Conservation (phyloP, 1,140 invertebrate species). For the Thaumetopoea pityocampa region DNA sequence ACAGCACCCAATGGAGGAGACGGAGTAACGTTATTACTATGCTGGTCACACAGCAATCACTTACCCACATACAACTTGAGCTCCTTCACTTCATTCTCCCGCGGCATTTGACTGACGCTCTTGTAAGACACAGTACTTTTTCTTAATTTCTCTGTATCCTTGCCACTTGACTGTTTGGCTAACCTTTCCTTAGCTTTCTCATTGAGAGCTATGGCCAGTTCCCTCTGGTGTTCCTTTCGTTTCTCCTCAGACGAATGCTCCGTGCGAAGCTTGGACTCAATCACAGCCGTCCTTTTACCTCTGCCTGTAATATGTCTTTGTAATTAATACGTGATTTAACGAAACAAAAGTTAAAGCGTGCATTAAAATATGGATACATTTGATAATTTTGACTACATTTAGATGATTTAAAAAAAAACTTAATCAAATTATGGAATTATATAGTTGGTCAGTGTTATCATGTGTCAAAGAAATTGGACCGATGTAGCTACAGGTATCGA, state of each 20-base stretch:
- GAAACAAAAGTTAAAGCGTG: no score
- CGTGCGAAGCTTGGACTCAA: conserved; percentile 96
- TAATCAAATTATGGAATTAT: no score
- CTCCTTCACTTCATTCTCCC: conserved; percentile 94
- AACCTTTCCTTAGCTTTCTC: conserved; percentile 94
- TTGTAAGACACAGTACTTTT: conserved; percentile 98
- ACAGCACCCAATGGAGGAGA: no score
- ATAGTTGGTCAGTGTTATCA: no score
- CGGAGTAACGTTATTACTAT: no score
- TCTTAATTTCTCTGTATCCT: conserved; percentile 92
- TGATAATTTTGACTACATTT: no score
- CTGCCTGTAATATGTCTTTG: conserved; percentile 74
- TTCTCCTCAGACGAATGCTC: conserved; percentile 98
- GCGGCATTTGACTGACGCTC: conserved; percentile 92
- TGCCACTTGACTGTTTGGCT: conserved; percentile 89
- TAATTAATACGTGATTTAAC: not conserved
- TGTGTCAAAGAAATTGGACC: no score
- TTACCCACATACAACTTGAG: conserved; percentile 96
- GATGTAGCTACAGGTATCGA: no score
- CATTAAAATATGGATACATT: no score
- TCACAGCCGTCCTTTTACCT: conserved; percentile 93
- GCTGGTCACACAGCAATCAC: no score
- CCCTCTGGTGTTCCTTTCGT: conserved; percentile 96
- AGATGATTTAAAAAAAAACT: no score
- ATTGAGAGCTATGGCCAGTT: conserved; percentile 93